A percentile compares a stretch with the other conserved stretches of the same genome.
Evolutionary conservation across 2,888 invertebrate species (phyloP).

Genomic region (Acanthosoma haemorrhoidale): DNA sequence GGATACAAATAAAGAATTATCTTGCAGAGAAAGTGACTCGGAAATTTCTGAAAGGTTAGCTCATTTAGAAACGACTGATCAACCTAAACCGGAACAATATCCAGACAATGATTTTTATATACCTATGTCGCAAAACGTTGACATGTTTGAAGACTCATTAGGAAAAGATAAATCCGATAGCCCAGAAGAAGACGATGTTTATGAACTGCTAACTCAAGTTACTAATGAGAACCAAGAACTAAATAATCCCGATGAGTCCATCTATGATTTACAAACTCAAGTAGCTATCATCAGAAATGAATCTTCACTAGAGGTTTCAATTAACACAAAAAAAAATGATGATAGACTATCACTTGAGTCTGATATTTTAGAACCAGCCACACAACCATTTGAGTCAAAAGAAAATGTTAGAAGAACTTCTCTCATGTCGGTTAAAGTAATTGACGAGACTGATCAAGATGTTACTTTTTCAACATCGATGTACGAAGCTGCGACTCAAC

Average conservation of each 20-base stretch:
- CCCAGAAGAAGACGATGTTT: neutral
- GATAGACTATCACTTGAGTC: too few species aligned
- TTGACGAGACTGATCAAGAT: neutral
- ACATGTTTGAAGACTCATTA: constrained; percentile 9
- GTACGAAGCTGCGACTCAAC: neutral
- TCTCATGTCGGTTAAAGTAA: neutral
- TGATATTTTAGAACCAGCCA: neutral
- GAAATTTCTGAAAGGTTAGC: neutral
- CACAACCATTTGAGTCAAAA: neutral
- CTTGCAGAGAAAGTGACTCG: neutral
- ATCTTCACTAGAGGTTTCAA: neutral
- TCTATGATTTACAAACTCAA: constrained; percentile 14
- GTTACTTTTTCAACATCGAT: neutral
- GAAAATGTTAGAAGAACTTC: neutral
- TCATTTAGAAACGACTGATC: neutral
- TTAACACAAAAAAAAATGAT: too few species aligned
- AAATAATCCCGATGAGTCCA: neutral
- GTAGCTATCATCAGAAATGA: neutral
- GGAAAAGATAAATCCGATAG: neutral
- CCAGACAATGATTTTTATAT: constrained; percentile 4
- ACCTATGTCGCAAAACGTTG: constrained; percentile 18
- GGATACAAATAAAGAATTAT: neutral
- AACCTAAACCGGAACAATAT: neutral
- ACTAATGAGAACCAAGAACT: neutral
- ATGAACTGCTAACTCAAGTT: constrained; percentile 2